phyloP scores from a whole-genome alignment of 2,113 vertebrate species.

The Arothron firmamentum region DNA sequence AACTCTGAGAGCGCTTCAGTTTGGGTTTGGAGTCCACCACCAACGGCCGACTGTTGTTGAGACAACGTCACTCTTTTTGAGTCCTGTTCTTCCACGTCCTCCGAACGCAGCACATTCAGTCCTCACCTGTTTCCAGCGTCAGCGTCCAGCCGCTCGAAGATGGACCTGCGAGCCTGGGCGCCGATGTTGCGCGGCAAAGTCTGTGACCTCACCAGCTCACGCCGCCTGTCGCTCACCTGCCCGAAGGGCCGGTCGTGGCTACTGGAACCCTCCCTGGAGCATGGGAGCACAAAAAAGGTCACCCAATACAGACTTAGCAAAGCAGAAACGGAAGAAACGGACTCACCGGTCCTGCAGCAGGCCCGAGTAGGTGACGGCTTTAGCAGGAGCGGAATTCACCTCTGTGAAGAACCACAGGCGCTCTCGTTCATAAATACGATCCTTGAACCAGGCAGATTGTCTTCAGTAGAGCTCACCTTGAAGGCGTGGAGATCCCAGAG shows the following conservation, averaged over 20 bases:
- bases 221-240: constrained; percentile 76
- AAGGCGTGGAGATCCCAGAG: constrained; percentile 64
- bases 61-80: accelerated
- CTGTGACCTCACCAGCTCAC: constrained; percentile 91
- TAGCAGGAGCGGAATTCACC: constrained; percentile 60
- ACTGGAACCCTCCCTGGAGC: constrained; percentile 58
- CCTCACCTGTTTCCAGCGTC: constrained; percentile 77
- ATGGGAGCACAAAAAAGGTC: constrained; percentile 10
- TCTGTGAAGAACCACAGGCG: constrained; percentile 65
- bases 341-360: constrained; percentile 67
- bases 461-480: constrained; percentile 64
- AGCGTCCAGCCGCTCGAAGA: constrained; percentile 86
- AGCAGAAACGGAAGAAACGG: neutral
- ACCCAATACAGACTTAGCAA: neutral
- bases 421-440: neutral
- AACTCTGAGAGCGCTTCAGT: constrained; percentile 94
- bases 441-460: neutral
- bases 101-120: accelerated
- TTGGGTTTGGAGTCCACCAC: constrained; percentile 83
- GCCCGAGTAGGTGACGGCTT: constrained; percentile 71
- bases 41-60: constrained; percentile 70
- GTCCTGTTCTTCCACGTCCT: neutral
- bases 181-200: constrained; percentile 84
- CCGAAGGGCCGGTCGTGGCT: constrained; percentile 55
- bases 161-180: constrained; percentile 81